These are phyloP conservation scores for Columba livia DNA, from an alignment of 2,113 vertebrate genomes.

Conservation along the genomic window DNA sequence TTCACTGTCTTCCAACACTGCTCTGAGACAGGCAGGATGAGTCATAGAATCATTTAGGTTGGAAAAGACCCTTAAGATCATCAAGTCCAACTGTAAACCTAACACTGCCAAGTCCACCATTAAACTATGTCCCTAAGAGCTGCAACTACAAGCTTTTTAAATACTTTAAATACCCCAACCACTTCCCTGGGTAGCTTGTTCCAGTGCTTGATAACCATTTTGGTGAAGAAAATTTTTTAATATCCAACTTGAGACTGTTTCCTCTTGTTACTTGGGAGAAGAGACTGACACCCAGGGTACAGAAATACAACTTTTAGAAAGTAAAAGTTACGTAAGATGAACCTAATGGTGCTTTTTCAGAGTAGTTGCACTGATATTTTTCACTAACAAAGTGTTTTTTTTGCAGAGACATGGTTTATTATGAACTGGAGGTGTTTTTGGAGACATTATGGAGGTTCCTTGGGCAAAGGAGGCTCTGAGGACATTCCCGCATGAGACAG, in stretches of 20 bases:
- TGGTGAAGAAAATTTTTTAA: background rate
- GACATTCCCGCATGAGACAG: background rate
- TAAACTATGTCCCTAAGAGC: background rate
- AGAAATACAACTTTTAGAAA: background rate
- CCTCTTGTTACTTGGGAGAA: too few species aligned
- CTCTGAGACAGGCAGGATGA: background rate
- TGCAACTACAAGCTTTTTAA: rapidly evolving
- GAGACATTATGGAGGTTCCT: background rate
- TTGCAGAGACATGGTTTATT: background rate
- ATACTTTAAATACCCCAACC: too few species aligned
- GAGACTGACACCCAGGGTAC: background rate
- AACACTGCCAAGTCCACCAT: background rate
- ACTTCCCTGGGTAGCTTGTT: background rate
- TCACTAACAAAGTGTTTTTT: background rate
- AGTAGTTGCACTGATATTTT: background rate
- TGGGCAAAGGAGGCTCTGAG: background rate
- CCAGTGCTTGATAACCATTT: background rate
- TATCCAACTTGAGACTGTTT: background rate
- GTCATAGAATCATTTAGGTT: background rate
- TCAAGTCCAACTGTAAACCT: rapidly evolving
- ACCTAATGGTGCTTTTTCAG: background rate
- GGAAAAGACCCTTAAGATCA: background rate
- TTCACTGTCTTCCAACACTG: background rate
- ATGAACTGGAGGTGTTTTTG: background rate
- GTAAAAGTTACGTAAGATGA: background rate